Conservation (phyloP, 2,113 vertebrate genomes). For the Numida meleagris region DNA sequence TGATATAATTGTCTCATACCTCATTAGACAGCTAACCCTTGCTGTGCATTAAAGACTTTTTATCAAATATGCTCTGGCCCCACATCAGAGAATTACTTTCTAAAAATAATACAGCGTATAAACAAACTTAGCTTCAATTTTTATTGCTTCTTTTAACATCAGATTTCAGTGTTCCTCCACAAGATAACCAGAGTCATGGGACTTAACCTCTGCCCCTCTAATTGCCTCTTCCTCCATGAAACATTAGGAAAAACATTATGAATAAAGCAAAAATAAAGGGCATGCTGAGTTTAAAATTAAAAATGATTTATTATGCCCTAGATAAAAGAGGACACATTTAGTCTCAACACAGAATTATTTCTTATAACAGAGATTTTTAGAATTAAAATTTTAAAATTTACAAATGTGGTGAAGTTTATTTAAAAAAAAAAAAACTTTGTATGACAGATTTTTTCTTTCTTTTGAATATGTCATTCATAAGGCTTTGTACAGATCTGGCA, state of each 20-base stretch:
- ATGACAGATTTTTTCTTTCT: neutral
- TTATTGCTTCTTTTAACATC: neutral
- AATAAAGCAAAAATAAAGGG: neutral
- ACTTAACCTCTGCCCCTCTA: neutral
- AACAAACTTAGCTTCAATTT: slow-evolving; percentile 20
- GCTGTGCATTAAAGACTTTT: slow-evolving; percentile 29
- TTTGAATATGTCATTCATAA: neutral
- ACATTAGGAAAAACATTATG: neutral
- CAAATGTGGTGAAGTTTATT: neutral
- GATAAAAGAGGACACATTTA: neutral
- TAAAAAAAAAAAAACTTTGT: neutral
- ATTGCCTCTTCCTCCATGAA: neutral
- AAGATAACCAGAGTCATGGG: neutral
- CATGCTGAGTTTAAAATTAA: neutral
- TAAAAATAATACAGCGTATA: slow-evolving; percentile 8
- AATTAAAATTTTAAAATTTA: neutral
- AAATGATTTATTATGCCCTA: neutral
- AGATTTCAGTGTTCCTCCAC: neutral
- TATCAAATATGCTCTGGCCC: neutral
- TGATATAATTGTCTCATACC: slow-evolving; percentile 48
- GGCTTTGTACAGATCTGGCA: neutral
- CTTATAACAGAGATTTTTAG: neutral
- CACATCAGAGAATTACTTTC: slow-evolving; percentile 3
- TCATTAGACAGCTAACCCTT: slow-evolving; percentile 46
- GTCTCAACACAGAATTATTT: neutral